These are phyloP conservation scores for Lasioglossum leucozonium DNA, from an alignment of 2,888 invertebrate genomes.

Conservation along the genomic window DNA sequence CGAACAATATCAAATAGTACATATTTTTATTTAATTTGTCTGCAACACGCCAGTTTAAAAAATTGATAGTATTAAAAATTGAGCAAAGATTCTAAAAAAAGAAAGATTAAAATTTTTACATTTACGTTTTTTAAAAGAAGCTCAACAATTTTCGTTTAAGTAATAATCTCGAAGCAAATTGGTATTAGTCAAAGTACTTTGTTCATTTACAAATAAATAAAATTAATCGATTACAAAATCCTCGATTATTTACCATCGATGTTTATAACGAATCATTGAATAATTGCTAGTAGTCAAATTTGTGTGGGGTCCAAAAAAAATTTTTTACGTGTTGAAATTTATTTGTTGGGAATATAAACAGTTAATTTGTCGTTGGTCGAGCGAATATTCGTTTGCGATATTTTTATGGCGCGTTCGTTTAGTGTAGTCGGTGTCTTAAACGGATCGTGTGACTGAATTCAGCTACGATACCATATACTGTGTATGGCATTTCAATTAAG, in stretches of 20 bases:
- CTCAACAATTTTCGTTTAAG: neutral
- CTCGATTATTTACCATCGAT: neutral
- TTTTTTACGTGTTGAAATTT: neutral
- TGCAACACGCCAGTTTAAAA: no score
- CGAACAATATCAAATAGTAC: neutral
- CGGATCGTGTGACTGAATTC: constrained; percentile 22
- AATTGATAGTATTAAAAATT: no score
- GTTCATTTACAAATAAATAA: neutral
- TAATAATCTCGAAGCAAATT: neutral
- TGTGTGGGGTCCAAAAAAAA: neutral
- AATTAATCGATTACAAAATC: neutral
- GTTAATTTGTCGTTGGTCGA: neutral
- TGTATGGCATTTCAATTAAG: constrained; percentile 70
- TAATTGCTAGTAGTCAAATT: neutral
- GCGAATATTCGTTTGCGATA: constrained; percentile 14
- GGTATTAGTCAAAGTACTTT: neutral
- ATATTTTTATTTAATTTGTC: neutral
- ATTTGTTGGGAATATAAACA: neutral
- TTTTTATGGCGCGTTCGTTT: constrained; percentile 5
- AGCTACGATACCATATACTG: constrained; percentile 35
- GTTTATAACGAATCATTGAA: neutral
- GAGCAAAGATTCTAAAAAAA: neutral
- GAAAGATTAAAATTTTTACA: neutral
- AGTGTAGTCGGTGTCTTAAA: constrained; percentile 22
- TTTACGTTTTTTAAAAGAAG: neutral